Base-by-base conservation (phyloP, 2,888 invertebrate genomes). In the Drosophila tripunctata region DNA sequence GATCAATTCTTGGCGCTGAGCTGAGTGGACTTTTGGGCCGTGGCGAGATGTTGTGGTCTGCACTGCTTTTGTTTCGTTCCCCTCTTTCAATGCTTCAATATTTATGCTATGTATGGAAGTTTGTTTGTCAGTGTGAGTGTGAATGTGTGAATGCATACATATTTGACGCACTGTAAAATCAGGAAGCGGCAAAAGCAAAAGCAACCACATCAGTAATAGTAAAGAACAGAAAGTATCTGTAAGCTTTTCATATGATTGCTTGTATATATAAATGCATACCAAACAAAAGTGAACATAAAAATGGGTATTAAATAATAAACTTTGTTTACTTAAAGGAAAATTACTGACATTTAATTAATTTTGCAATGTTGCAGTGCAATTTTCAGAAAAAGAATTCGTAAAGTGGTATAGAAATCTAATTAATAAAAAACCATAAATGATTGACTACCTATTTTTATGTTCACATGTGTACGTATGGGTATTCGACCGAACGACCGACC, bases 1-100 rank as follows among this genome's bases (percentile, higher is more conserved):
- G 57, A 10, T 22, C 52, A 38, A 48, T 55, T 55, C 38, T 48
- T 60, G 38, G 33, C 35, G 17, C 43, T 35, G 43, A 10, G 22
- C 31, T n/a, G n/a, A 30, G 15, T 40, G 55, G 30, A 33, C 38
- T 36, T 35, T 58, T 58, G 36, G 40, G 19, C n/a, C 24, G 50
- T 8, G 19, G 8, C 69, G 47, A 33, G 8, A 10, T 47, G 58
- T 66, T 75, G 78, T 60, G 82, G 83, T 68, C 52, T 65, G 45
- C 41, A 17, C 15, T 41, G 48, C 41, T 52, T 68, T 43, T 43
- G 57, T 62, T 35, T 24, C 41, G n/a, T n/a, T n/a, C n/a, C n/a
- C n/a, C n/a, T n/a, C n/a, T 58, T 45, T 41, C 55, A 48, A 41
- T 57, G 62, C 50, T 64, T 67, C 44, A 41, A 57, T 63, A 60